phyloP scores from a whole-genome alignment of 2,113 vertebrate genomes.

The Indicator maculatus region DNA sequence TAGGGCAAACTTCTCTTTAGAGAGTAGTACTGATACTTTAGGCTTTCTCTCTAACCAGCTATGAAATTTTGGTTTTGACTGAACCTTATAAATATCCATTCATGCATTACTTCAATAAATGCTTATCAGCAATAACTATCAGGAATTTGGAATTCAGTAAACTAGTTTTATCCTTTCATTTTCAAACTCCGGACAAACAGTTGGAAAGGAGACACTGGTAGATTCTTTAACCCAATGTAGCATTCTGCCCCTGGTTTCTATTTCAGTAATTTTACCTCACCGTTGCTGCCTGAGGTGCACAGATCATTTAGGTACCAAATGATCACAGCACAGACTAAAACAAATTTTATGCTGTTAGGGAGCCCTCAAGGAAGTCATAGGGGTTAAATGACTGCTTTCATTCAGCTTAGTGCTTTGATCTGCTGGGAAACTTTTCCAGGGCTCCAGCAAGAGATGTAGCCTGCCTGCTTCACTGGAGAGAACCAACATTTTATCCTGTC shows the following conservation, averaged over 20 bases:
- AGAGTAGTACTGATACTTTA: not conserved
- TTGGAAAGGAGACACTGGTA: not conserved
- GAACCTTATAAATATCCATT: not conserved
- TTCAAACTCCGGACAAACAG: not conserved
- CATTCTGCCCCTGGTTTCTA: not conserved
- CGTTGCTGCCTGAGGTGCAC: not conserved
- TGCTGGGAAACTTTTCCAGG: not conserved
- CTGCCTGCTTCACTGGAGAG: not conserved
- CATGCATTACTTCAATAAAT: not conserved
- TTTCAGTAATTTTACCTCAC: not conserved
- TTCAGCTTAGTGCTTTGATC: not conserved
- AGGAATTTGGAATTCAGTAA: not conserved
- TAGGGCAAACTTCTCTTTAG: not conserved
- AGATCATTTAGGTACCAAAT: not conserved
- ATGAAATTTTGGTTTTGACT: not conserved
- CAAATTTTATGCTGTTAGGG: not conserved
- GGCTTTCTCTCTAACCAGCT: not conserved
- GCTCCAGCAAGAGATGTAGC: not conserved
- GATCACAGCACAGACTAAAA: not conserved
- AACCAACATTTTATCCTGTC: not conserved
- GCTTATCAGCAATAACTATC: not conserved
- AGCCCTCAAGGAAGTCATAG: not conserved
- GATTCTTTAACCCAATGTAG: not conserved
- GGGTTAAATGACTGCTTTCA: not conserved
- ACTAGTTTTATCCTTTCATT: not conserved